phyloP scores from a whole-genome alignment of 1,140 invertebrate genomes.

The Leptonema lineaticorne region DNA sequence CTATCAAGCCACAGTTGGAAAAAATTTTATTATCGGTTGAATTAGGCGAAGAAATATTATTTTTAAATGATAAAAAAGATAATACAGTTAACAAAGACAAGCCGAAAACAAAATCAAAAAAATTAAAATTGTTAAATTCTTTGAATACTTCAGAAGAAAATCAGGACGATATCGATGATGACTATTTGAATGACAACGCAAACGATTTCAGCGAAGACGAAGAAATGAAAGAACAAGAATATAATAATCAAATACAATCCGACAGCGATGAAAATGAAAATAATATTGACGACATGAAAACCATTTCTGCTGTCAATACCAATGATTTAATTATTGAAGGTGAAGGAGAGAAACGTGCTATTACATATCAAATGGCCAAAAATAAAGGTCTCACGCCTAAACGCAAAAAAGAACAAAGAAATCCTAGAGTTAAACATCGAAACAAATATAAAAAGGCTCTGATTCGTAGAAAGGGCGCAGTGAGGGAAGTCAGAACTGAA shows the following conservation, averaged over 20 bases:
- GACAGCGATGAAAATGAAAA: conserved; percentile 33
- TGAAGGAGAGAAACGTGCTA: conserved; percentile 68
- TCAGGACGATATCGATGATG: conserved; percentile 40
- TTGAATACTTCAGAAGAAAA: conserved; percentile 47
- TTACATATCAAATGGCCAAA: conserved; percentile 91
- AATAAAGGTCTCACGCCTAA: conserved; percentile 91
- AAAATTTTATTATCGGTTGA: conserved; percentile 56
- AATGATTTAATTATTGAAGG: conserved; percentile 42
- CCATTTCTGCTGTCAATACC: not conserved
- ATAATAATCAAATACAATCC: conserved; percentile 11
- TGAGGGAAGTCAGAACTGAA: conserved; percentile 79
- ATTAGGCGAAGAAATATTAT: conserved; percentile 54
- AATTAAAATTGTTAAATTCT: conserved; percentile 51
- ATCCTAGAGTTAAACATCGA: conserved; percentile 91
- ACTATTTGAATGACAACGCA: conserved; percentile 50
- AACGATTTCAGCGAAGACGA: conserved; percentile 45
- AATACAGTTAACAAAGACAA: conserved; percentile 45
- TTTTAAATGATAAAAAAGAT: conserved; percentile 43
- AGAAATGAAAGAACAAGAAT: conserved; percentile 12
- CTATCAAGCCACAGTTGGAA: conserved; percentile 66
- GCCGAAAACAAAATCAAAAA: conserved; percentile 48
- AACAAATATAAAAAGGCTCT: conserved; percentile 89
- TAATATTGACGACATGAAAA: conserved; percentile 18
- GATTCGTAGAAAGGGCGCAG: conserved; percentile 86
- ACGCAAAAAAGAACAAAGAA: conserved; percentile 86